These are phyloP conservation scores for Grammomys dolichurus DNA, from an alignment of 2,113 vertebrate species.

Conservation along the genomic window DNA sequence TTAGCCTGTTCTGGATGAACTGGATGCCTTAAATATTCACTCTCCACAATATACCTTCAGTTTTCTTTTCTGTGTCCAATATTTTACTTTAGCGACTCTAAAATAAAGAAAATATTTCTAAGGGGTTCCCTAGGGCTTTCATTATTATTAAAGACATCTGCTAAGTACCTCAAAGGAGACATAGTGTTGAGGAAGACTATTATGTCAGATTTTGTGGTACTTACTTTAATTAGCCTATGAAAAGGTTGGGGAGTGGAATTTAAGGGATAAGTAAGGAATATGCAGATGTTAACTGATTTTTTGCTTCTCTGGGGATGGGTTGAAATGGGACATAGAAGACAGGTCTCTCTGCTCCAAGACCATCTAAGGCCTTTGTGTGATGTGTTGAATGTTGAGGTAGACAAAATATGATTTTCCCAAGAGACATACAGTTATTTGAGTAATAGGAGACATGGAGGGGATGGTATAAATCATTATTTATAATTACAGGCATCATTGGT, in stretches of 20 bases:
- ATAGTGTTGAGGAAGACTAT: too few species aligned
- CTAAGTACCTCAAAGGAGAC: not conserved
- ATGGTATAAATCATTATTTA: not conserved
- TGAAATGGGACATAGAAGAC: rapidly evolving
- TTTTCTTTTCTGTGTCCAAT: not conserved
- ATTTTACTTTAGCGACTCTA: not conserved
- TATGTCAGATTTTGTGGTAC: not conserved
- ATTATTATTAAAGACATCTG: not conserved
- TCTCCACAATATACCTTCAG: not conserved
- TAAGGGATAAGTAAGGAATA: too few species aligned
- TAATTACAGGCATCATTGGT: not conserved
- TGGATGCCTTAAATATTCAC: too few species aligned
- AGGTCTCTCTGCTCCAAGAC: not conserved
- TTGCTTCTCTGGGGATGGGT: not conserved
- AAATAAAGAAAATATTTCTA: not conserved
- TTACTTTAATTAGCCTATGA: not conserved
- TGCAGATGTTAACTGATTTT: not conserved
- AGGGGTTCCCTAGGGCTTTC: not conserved
- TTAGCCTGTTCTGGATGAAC: not conserved
- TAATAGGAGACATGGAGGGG: not conserved
- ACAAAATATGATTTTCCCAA: not conserved
- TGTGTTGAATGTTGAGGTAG: not conserved
- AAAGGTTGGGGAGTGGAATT: too few species aligned
- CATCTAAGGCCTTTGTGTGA: not conserved
- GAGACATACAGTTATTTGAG: not conserved